Evolutionary conservation across 2,797 vertebrate genomes (phyloP).

Genomic region (Chaenodraco wilsoni): DNA sequence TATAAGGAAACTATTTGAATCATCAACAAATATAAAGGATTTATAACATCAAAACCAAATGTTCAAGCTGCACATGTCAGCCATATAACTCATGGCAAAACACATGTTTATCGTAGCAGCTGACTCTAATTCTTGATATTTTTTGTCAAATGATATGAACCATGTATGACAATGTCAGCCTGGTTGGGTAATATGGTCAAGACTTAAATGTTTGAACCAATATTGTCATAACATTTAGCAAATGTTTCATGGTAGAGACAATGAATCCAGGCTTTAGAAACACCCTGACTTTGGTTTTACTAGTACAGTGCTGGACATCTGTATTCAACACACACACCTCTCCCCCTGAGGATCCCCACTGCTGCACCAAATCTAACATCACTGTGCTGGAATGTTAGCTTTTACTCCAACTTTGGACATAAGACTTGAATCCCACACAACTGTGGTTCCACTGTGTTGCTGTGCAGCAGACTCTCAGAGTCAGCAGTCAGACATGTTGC

Average conservation of each 20-base stretch:
- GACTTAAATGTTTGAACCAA: too few species aligned
- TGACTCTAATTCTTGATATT: too few species aligned
- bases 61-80: not conserved
- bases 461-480: conserved; percentile 3
- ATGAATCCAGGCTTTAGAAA: too few species aligned
- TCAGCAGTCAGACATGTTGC: conserved; percentile 45
- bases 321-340: conserved; percentile 13
- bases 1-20: not conserved
- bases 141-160: too few species aligned
- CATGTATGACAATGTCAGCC: too few species aligned
- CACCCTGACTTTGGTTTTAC: too few species aligned
- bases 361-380: conserved; percentile 53
- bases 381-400: conserved; percentile 65
- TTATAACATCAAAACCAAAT: not conserved
- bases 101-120: too few species aligned
- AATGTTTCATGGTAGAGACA: too few species aligned
- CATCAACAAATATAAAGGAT: not conserved
- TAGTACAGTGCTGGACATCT: conserved; percentile 4
- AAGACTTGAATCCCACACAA: not conserved
- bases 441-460: not conserved
- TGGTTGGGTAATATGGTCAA: too few species aligned
- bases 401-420: conserved; percentile 34
- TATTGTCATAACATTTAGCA: too few species aligned
- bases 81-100: not conserved
- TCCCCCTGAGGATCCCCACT: conserved; percentile 33